These are phyloP conservation scores for Polyploca ridens DNA, from an alignment of 2,888 invertebrate genomes.

Conservation along the genomic window DNA sequence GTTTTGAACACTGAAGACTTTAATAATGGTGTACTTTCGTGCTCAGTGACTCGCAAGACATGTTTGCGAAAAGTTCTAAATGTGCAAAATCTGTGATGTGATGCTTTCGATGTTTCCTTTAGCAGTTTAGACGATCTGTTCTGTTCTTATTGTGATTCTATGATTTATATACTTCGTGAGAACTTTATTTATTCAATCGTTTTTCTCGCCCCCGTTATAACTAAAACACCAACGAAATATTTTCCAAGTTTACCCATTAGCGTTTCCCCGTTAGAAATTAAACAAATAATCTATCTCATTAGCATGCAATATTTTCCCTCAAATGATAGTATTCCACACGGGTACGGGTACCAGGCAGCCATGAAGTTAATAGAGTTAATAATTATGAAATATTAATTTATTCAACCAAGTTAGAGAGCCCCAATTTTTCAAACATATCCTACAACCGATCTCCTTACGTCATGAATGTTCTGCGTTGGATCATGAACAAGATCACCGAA, in stretches of 20 bases:
- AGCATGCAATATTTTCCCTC: background rate
- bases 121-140: background rate
- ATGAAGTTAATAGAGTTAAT: conserved; percentile 42
- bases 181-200: background rate
- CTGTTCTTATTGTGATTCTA: background rate
- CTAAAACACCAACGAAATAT: background rate
- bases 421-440: conserved; percentile 23
- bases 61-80: background rate
- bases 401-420: conserved; percentile 27
- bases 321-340: conserved; percentile 14
- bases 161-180: too few species aligned
- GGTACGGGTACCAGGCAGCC: conserved; percentile 42
- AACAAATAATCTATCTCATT: background rate
- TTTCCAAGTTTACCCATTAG: background rate
- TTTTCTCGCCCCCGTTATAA: too few species aligned
- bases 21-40: background rate
- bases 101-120: background rate
- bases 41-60: background rate
- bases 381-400: conserved; percentile 23
- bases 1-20: background rate
- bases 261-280: background rate
- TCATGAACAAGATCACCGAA: conserved; percentile 80
- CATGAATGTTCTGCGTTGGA: conserved; percentile 79
- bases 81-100: background rate
- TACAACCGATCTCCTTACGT: conserved; percentile 78